Conservation (phyloP, 2,888 invertebrate species). For the Metopia argyrocephala region DNA sequence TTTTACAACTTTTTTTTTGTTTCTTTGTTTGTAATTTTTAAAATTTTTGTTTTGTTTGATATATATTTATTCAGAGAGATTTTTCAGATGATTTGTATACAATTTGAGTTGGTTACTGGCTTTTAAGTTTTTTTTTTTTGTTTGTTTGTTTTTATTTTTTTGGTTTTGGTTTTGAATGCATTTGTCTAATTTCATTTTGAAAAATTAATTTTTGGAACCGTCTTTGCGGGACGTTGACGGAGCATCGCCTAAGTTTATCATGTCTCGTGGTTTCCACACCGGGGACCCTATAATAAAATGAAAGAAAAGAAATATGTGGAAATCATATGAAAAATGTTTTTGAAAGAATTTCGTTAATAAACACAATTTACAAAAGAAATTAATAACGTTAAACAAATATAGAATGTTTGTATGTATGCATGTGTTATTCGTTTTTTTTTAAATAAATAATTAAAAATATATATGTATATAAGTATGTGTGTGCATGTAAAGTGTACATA, state of each 20-base stretch:
- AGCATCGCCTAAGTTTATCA: conserved; percentile 82
- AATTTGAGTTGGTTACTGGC: conserved; percentile 9
- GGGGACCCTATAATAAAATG: conserved; percentile 93
- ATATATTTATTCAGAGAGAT: too few species aligned
- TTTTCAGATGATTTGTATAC: neutral
- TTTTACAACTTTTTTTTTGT: neutral
- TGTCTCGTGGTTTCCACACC: conserved; percentile 98
- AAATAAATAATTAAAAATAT: conserved; percentile 36
- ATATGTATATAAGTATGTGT: conserved; percentile 7
- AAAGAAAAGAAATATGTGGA: conserved; percentile 78
- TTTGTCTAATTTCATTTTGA: conserved; percentile 58
- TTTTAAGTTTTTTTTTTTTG: conserved; percentile 34
- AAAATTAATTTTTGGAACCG: conserved; percentile 78
- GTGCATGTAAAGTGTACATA: neutral
- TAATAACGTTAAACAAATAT: conserved; percentile 1
- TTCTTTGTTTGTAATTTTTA: conserved; percentile 52
- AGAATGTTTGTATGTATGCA: neutral
- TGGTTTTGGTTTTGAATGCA: conserved; percentile 57
- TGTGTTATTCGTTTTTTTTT: neutral
- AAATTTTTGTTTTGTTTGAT: neutral
- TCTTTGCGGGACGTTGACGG: conserved; percentile 80
- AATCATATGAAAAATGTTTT: conserved; percentile 78
- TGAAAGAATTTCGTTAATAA: conserved; percentile 70
- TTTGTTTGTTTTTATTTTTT: conserved; percentile 45
- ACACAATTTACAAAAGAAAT: conserved; percentile 65